Evolutionary conservation across 2,888 invertebrate species (phyloP).

Genomic region (Euzophera pinguis): DNA sequence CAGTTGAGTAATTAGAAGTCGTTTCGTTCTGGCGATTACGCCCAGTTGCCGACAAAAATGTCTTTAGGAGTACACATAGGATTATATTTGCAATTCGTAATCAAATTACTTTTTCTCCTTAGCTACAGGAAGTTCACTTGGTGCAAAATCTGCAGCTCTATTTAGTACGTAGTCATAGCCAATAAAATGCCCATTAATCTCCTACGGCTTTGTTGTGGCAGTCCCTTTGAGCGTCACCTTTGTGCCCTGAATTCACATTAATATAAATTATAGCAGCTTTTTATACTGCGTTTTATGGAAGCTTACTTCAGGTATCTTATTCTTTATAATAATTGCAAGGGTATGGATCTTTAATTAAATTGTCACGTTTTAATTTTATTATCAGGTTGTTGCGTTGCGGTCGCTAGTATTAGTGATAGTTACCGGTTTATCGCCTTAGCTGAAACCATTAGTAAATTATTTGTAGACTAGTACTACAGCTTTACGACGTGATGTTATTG

Average conservation of each 20-base stretch:
- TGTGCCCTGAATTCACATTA: background rate
- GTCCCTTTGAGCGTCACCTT: background rate
- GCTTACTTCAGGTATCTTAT: background rate
- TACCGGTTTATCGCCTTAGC: background rate
- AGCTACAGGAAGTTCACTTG: too few species aligned
- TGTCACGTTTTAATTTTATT: background rate
- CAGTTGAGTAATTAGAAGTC: conserved; percentile 12
- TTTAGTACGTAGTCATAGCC: too few species aligned
- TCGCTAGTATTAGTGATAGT: background rate
- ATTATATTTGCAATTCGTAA: too few species aligned
- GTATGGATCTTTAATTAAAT: background rate
- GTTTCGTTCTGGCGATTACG: conserved; percentile 6
- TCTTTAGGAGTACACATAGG: too few species aligned
- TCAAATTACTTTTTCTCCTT: too few species aligned
- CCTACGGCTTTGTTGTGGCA: too few species aligned
- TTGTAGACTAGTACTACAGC: background rate
- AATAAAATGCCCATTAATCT: too few species aligned
- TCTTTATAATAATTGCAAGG: background rate
- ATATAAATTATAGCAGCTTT: background rate
- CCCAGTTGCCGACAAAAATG: background rate
- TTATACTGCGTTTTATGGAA: background rate
- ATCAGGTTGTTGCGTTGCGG: background rate
- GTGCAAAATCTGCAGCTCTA: too few species aligned
- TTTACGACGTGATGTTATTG: background rate
- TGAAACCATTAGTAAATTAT: background rate